Evolutionary conservation across 2,888 invertebrate genomes (phyloP), one percentile per base, ranked within the genome.

Genomic region (Tetragonula carbonaria): DNA sequence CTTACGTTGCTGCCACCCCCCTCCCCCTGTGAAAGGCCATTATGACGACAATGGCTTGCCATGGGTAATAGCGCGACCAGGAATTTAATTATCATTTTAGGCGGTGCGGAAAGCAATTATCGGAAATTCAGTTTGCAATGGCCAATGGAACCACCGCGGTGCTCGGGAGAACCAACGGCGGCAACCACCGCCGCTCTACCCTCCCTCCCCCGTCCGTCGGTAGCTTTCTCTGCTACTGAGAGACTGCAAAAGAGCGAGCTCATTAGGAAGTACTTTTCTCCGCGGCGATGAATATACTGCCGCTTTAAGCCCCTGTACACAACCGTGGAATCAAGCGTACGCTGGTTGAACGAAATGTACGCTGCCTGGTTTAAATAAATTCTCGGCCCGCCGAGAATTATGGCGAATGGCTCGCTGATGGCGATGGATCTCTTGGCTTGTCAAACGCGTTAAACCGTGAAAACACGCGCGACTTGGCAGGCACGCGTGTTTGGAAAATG

Each of bases 51-150:
- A 86, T 78, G 85, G 82, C 80, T 84, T 74, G 85, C 88, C 74
- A 83, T 83, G 82, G 88, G 75, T 86, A 90, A 82, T 80, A 80
- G 83, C 85, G 83, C 83, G 88, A 87, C 88, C 90, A 88, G 91
- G 91, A 93, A 93, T 94, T 94, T 93, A 93, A 94, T 94, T 94
- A 94, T 93, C 91, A 93, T 93, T 94, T 94, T 93, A 93, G 92
- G 90, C 90, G 89, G 87, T 86, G 92, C 90, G 91, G 91, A 93
- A 93, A 93, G 93, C 92, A 93, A 94, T 94, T 94, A 94, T 93
- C 90, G 93, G 93, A 92, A 94, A 94, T 92, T 92, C 91, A 93
- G 92, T 93, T 94, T 92, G 87, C 88, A 88, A 91, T 91, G 91
- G 93, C 91, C 92, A 92, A 90, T 89, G 91, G 88, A 90, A 90